Conservation (phyloP, 2,113 vertebrate species). For the Passer domesticus region DNA sequence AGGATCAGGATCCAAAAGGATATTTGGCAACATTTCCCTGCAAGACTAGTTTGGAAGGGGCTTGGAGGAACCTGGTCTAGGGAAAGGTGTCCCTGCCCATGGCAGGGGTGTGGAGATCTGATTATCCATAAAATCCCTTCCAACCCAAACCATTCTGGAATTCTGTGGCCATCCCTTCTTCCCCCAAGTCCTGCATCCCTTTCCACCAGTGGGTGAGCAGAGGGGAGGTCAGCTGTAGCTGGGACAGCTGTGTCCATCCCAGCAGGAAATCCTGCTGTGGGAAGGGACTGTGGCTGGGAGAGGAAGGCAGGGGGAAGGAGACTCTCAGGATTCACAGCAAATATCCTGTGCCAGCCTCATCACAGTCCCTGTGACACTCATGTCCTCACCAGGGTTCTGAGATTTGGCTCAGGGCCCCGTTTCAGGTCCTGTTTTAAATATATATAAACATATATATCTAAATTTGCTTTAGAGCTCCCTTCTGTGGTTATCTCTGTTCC, state of each 20-base stretch:
- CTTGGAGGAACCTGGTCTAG: not conserved
- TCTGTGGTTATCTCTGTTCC: not conserved
- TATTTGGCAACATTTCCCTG: not conserved
- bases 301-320: not conserved
- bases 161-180: not conserved
- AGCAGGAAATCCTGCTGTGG: not conserved
- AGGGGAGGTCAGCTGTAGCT: not conserved
- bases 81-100: not conserved
- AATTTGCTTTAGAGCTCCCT: not conserved
- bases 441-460: too few species aligned
- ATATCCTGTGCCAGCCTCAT: not conserved
- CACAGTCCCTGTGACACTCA: fast-evolving
- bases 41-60: not conserved
- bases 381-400: not conserved
- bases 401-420: not conserved
- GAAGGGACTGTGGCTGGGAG: not conserved
- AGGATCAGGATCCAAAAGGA: not conserved
- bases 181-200: fast-evolving
- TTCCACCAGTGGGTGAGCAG: not conserved
- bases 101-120: not conserved
- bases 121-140: not conserved
- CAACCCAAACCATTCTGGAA: not conserved
- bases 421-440: not conserved
- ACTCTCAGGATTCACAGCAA: not conserved
- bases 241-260: not conserved